These are phyloP conservation scores for Aleiodes alternator DNA, from an alignment of 2,888 invertebrate genomes.

Conservation along the genomic window DNA sequence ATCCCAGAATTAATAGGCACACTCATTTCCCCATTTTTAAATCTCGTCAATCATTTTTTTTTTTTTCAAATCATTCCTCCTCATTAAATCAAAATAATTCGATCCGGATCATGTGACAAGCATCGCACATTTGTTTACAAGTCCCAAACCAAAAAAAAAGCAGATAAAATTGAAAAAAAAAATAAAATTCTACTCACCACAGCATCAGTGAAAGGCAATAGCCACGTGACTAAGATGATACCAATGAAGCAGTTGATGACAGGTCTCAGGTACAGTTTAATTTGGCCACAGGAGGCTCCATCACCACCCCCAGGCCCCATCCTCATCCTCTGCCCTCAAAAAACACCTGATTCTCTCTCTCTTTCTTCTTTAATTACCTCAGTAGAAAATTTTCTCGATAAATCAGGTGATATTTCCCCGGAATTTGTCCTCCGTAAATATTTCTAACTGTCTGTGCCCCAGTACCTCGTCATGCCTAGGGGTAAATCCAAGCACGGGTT, in stretches of 20 bases:
- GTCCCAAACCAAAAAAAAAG: too few relatives aligned
- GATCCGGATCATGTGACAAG: too few relatives aligned
- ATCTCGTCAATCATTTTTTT: not conserved
- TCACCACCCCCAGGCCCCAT: slow-evolving; percentile 61
- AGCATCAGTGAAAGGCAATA: slow-evolving; percentile 59
- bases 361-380: not conserved
- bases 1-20: slow-evolving; percentile 20
- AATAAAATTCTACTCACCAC: slow-evolving; percentile 62
- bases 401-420: too few relatives aligned
- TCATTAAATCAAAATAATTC: not conserved
- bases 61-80: not conserved
- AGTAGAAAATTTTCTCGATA: too few relatives aligned
- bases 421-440: too few relatives aligned
- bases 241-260: slow-evolving; percentile 58
- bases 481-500: slow-evolving; percentile 54
- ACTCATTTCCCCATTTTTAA: slow-evolving; percentile 5
- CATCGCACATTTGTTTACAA: too few relatives aligned
- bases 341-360: not conserved
- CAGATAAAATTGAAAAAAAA: slow-evolving; percentile 11
- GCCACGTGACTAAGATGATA: slow-evolving; percentile 56
- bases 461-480: slow-evolving; percentile 52
- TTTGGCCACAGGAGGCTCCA: slow-evolving; percentile 53
- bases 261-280: slow-evolving; percentile 44
- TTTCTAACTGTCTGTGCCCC: slow-evolving; percentile 25
- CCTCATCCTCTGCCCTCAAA: slow-evolving; percentile 48